Conservation (phyloP, 2,888 invertebrate genomes). For the Tenthredo notha region DNA sequence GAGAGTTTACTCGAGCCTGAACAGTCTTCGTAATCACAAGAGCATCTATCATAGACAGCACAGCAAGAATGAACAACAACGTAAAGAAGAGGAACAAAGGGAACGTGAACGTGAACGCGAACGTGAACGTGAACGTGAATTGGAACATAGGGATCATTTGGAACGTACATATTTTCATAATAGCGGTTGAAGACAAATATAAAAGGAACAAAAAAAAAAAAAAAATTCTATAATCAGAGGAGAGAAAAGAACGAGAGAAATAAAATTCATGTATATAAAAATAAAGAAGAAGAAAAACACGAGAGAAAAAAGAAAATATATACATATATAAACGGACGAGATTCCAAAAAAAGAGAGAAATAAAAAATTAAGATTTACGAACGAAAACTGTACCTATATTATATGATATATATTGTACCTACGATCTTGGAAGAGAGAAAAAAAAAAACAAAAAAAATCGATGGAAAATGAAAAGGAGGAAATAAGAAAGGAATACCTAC, state of each 20-base stretch:
- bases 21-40: constrained; percentile 95
- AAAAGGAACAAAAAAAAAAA: background rate
- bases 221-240: background rate
- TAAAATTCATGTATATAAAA: background rate
- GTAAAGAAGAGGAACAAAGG: constrained; percentile 81
- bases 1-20: constrained; percentile 94
- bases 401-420: too few species aligned
- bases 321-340: background rate
- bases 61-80: constrained; percentile 85
- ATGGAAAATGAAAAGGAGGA: too few species aligned
- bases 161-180: constrained; percentile 58
- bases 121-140: constrained; percentile 59
- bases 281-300: background rate
- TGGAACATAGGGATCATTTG: constrained; percentile 67
- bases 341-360: background rate
- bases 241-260: background rate
- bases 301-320: too few species aligned
- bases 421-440: too few species aligned
- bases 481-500: too few species aligned
- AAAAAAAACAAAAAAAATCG: too few species aligned
- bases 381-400: too few species aligned
- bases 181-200: background rate
- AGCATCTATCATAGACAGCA: constrained; percentile 91
- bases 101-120: constrained; percentile 45
- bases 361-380: too few species aligned